Evolutionary conservation across 2,113 vertebrate genomes (phyloP).

Genomic region (Antennarius striatus): DNA sequence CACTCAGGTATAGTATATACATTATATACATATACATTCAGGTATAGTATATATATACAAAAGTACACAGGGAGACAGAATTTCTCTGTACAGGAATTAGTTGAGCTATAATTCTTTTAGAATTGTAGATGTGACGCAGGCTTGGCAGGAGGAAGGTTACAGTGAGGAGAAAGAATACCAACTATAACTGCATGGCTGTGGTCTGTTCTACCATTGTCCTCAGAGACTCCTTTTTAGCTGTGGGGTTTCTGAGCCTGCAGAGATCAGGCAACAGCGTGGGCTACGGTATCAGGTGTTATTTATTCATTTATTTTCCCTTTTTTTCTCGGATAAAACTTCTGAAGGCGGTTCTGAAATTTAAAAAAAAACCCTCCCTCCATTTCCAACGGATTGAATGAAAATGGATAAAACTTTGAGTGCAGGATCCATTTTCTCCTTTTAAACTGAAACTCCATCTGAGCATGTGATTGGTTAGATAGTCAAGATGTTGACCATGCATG

Average conservation of each 20-base stretch:
- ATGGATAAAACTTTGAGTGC: too few species aligned
- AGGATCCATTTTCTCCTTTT: too few species aligned
- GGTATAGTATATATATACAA: too few species aligned
- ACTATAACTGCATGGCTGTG: conserved; percentile 1
- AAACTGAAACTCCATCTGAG: neutral
- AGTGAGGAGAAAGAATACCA: neutral
- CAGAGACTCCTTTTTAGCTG: neutral
- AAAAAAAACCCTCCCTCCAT: too few species aligned
- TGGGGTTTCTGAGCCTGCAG: neutral
- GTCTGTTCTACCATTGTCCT: neutral
- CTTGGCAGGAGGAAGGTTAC: conserved; percentile 15
- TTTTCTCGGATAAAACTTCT: too few species aligned
- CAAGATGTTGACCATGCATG: conserved; percentile 22
- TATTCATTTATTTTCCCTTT: neutral
- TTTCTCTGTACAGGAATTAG: conserved; percentile 45
- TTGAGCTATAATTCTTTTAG: conserved; percentile 47
- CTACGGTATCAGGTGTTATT: neutral
- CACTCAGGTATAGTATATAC: too few species aligned
- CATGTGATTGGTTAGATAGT: conserved; percentile 29
- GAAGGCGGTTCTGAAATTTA: too few species aligned
- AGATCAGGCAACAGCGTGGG: conserved; percentile 2
- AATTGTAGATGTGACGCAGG: conserved; percentile 21
- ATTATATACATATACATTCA: too few species aligned
- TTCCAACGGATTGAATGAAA: too few species aligned
- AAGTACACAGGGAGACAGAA: conserved; percentile 41